phyloP scores from a whole-genome alignment of 2,888 invertebrate genomes.

The Polydrusus cervinus region DNA sequence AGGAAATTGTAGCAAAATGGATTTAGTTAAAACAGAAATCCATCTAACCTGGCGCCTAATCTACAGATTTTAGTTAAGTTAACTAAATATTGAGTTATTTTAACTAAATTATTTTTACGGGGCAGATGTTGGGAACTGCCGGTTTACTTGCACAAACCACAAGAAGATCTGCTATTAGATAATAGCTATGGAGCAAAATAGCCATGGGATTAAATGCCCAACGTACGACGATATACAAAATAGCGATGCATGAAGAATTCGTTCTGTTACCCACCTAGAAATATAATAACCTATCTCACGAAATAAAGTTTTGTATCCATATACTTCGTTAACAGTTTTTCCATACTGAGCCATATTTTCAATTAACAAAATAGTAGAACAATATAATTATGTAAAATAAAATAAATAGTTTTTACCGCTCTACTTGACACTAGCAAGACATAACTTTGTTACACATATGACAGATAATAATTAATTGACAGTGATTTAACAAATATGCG shows the following conservation, averaged over 20 bases:
- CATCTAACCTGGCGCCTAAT: too few species aligned
- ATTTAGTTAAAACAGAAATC: too few species aligned
- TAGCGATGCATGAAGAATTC: not conserved
- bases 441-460: not conserved
- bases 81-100: too few species aligned
- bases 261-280: conserved; percentile 40
- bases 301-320: conserved; percentile 64
- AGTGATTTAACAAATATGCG: too few species aligned
- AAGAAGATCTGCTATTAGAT: too few species aligned
- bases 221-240: not conserved
- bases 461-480: not conserved
- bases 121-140: too few species aligned
- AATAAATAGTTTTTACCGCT: not conserved
- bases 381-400: not conserved
- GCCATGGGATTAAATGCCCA: too few species aligned
- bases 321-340: conserved; percentile 60
- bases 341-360: not conserved
- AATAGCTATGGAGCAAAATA: too few species aligned
- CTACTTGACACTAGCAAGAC: not conserved
- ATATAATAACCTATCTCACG: conserved; percentile 67
- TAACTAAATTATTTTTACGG: too few species aligned
- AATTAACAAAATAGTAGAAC: not conserved
- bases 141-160: too few species aligned
- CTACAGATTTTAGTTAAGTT: too few species aligned
- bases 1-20: too few species aligned